phyloP scores from a whole-genome alignment of 2,888 invertebrate species.

The Melikaiella ostensackeni region DNA sequence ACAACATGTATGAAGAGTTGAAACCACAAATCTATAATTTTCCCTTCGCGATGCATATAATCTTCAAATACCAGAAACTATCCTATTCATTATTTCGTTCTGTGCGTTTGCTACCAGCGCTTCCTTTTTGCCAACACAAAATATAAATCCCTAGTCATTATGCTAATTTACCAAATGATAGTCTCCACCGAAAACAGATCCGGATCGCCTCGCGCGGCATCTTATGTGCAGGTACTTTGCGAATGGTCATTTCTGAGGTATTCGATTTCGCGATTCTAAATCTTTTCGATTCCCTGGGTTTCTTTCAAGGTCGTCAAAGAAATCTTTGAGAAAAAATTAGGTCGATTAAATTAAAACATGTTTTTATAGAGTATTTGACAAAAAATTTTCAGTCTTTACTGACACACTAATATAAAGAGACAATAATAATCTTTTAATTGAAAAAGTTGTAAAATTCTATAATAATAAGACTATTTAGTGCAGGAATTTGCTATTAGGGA shows the following conservation, averaged over 20 bases:
- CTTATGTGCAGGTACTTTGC: conserved; percentile 35
- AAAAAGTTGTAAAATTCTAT: background rate
- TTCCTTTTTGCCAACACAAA: conserved; percentile 61
- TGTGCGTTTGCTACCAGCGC: conserved; percentile 75
- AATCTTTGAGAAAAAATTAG: background rate
- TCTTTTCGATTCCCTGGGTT: background rate
- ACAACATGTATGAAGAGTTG: conserved; percentile 49
- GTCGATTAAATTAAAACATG: background rate
- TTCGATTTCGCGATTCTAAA: conserved; percentile 28
- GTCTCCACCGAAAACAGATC: conserved; percentile 59
- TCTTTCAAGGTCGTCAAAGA: conserved; percentile 1
- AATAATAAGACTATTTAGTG: background rate
- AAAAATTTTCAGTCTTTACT: background rate
- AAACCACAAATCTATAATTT: conserved; percentile 75
- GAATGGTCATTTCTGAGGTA: conserved; percentile 46
- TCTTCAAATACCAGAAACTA: conserved; percentile 76
- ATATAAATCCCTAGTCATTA: conserved; percentile 76
- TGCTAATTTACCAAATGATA: conserved; percentile 76
- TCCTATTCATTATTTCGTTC: conserved; percentile 77
- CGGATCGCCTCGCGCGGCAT: conserved; percentile 37
- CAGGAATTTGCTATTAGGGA: conserved; percentile 13
- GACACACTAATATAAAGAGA: background rate
- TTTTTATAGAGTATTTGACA: background rate
- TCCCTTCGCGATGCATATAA: conserved; percentile 74
- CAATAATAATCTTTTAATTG: background rate